These are phyloP conservation scores for Omphaloscelis lunosa DNA, from an alignment of 2,888 invertebrate species.

Conservation along the genomic window DNA sequence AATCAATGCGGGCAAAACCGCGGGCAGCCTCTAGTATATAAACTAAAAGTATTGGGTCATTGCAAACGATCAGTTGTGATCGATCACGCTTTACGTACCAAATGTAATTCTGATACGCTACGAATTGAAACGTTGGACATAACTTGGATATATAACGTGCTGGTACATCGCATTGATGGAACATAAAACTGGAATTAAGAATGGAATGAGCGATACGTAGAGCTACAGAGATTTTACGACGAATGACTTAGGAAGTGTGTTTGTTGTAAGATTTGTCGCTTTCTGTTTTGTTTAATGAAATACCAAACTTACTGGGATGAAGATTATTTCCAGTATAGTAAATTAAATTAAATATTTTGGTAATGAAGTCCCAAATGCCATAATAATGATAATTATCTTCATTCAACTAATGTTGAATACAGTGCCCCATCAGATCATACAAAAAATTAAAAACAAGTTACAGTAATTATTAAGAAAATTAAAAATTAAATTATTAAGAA, in stretches of 20 bases:
- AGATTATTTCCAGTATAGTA: not conserved
- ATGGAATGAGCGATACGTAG: conserved; percentile 45
- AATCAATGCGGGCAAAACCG: too few species aligned
- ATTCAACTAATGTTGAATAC: not conserved
- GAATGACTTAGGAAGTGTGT: conserved; percentile 31
- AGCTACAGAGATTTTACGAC: conserved; percentile 57
- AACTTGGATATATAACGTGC: conserved; percentile 31
- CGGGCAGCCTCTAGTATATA: not conserved
- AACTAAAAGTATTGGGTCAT: conserved; percentile 35
- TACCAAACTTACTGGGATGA: not conserved
- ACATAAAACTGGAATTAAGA: conserved; percentile 50
- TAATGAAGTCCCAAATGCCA: not conserved
- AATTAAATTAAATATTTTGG: not conserved
- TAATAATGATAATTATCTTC: too few species aligned
- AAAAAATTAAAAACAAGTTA: too few species aligned
- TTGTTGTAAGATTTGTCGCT: conserved; percentile 23
- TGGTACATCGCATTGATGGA: conserved; percentile 34
- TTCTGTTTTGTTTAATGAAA: conserved; percentile 39
- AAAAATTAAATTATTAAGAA: too few species aligned
- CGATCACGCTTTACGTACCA: conserved; percentile 26
- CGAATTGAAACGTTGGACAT: conserved; percentile 44
- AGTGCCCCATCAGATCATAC: not conserved
- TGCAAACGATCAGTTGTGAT: conserved; percentile 26
- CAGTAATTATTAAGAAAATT: too few species aligned
- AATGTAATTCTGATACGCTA: conserved; percentile 17